Conservation (phyloP, 1,140 invertebrate genomes). For the Caenorhabditis elegans region WBcel235 BX284602.5:8132501-8133000, state of each 20-base stretch:
- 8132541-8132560: constrained; percentile 51
- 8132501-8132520: constrained; percentile 45
- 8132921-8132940: constrained; percentile 27
- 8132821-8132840: constrained; percentile 44
- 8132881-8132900: constrained; percentile 44
- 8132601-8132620: constrained; percentile 40
- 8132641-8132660: constrained; percentile 38
- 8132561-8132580: constrained; percentile 45
- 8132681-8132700: constrained; percentile 33
- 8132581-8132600: constrained; percentile 44
- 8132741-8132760: constrained; percentile 40
- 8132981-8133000: constrained; percentile 35
- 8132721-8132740: neutral
- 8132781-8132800: constrained; percentile 45
- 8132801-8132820: constrained; percentile 47
- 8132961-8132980: constrained; percentile 41
- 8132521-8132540: constrained; percentile 49
- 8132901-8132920: constrained; percentile 34
- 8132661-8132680: constrained; percentile 32
- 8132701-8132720: constrained; percentile 2
- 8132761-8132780: constrained; percentile 46
- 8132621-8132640: constrained; percentile 38
- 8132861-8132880: neutral
- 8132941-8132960: constrained; percentile 39
- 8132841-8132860: neutral